These are phyloP conservation scores for Sabellastarte sp. DNA, from an alignment of 2,888 invertebrate genomes.

Conservation along the genomic window DNA sequence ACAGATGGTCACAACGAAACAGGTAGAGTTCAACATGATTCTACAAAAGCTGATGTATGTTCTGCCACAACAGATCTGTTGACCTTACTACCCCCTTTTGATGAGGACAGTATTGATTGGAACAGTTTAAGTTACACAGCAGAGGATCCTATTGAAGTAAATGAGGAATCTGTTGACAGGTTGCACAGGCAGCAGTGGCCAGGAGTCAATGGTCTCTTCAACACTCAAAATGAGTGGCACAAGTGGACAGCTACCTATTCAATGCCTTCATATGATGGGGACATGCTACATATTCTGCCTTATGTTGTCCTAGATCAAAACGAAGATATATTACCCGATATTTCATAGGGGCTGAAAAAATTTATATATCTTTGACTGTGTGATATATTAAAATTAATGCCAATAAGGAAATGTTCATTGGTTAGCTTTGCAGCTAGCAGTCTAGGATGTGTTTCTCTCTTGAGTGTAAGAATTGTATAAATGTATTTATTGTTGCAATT, in stretches of 20 bases:
- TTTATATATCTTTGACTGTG: too few species aligned
- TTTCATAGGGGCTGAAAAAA: too few species aligned
- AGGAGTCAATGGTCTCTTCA: constrained; percentile 63
- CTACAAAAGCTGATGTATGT: too few species aligned
- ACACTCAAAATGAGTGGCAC: constrained; percentile 67
- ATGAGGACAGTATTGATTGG: constrained; percentile 64
- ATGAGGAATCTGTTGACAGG: constrained; percentile 45
- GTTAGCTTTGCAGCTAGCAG: too few species aligned
- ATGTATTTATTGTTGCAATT: too few species aligned
- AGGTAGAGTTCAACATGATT: too few species aligned
- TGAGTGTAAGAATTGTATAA: too few species aligned
- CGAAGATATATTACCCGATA: too few species aligned
- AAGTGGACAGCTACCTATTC: constrained; percentile 90
- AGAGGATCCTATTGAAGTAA: constrained; percentile 12
- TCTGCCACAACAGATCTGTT: constrained; percentile 59
- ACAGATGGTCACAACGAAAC: too few species aligned
- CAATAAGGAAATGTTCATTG: too few species aligned
- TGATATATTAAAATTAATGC: too few species aligned
- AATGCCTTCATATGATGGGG: constrained; percentile 73
- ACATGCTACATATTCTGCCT: constrained; percentile 86
- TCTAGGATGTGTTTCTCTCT: too few species aligned
- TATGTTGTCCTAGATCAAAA: constrained; percentile 85
- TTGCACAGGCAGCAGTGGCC: constrained; percentile 56
- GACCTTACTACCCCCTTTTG: constrained; percentile 69
- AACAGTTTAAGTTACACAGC: constrained; percentile 26